Evolutionary conservation across 37 sponge, comb jelly and placozoan species (phyloP), one percentile per base, ranked within the genome.

Genomic region (Dysidea cf. avara): DNA sequence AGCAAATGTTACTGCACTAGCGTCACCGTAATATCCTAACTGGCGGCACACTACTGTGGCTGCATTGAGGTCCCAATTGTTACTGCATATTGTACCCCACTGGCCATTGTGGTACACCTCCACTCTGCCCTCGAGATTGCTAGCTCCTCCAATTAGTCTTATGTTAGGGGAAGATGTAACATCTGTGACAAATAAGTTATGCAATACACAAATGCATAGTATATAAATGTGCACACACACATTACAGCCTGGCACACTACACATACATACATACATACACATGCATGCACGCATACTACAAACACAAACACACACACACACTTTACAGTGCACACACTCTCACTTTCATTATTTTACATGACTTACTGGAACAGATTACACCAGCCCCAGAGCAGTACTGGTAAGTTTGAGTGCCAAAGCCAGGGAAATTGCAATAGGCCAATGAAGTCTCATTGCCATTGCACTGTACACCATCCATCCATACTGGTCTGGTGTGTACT

Each of bases 11-110:
- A 53, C 6, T 2, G 73, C 70, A 25, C 30, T 49, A 0, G 53
- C 56, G 1, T 39, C 57, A 52, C 74, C 74, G 68, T n/a, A 36
- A 51, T 64, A 88, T 14, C 89, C 89, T 13, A 87, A 77, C 77
- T 79, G 71, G 49, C 53, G 52, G 29, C 71, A 79, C 20, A 69
- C 80, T 9, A 82, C 83, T 31, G 16, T 24, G 12, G 64, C 64
- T 25, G 62, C 64, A 4, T 3, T 17, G 0, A 26, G 2, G 21
- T 37, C 46, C 74, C 74, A 81, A 39, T 16, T 32, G 56, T 81
- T 59, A 33, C 67, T 75, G 57, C 82, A 81, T 35, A 81, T 30
- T 12, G 82, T 75, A 0, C 77, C 77, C 84, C 84, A 76, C 70
- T 61, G 39, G 1, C 84, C 77, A 2, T 76, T 25, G 2, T 65